Percentiles rank a stretch among this genome's conserved stretches.
Evolutionary conservation across 2,797 vertebrate species (phyloP).

Genomic region (Darevskia mixta): DNA sequence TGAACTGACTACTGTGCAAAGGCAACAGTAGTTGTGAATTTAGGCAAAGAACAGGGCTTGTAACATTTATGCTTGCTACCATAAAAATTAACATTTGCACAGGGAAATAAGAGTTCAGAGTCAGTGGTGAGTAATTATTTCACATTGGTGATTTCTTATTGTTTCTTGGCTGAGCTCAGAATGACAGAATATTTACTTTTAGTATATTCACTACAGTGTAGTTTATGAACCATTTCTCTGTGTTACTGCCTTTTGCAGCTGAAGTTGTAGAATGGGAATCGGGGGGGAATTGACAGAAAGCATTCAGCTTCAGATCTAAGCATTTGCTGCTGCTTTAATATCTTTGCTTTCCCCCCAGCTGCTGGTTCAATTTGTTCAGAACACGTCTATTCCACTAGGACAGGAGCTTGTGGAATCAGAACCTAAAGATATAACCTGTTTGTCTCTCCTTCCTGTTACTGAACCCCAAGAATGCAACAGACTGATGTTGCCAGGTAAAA

Average conservation of each 20-base stretch:
- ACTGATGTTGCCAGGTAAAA: slow-evolving; percentile 92
- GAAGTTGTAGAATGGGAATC: not conserved
- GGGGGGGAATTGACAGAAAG: not conserved
- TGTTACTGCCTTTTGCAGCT: slow-evolving; percentile 18
- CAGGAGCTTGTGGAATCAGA: slow-evolving; percentile 92
- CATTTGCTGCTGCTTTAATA: slow-evolving; percentile 18
- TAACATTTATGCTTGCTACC: not conserved
- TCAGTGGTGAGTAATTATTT: not conserved
- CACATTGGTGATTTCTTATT: not conserved
- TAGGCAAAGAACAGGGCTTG: not conserved
- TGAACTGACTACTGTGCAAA: not conserved
- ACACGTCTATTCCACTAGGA: slow-evolving; percentile 95
- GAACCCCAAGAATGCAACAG: slow-evolving; percentile 91
- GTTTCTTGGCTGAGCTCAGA: not conserved
- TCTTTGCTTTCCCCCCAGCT: slow-evolving; percentile 81
- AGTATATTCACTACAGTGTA: not conserved
- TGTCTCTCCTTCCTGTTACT: slow-evolving; percentile 89
- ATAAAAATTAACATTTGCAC: not conserved
- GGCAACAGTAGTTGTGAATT: not conserved
- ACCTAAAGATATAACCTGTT: slow-evolving; percentile 87
- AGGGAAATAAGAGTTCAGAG: not conserved
- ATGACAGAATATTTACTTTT: not conserved
- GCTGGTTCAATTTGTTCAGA: slow-evolving; percentile 99
- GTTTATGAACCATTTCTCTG: not conserved
- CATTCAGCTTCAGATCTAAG: not conserved